A percentile compares a stretch with the other conserved stretches of the same genome.
These are phyloP conservation scores for Mormyrus iriodes DNA, from an alignment of 2,113 vertebrate species.

Conservation along the genomic window DNA sequence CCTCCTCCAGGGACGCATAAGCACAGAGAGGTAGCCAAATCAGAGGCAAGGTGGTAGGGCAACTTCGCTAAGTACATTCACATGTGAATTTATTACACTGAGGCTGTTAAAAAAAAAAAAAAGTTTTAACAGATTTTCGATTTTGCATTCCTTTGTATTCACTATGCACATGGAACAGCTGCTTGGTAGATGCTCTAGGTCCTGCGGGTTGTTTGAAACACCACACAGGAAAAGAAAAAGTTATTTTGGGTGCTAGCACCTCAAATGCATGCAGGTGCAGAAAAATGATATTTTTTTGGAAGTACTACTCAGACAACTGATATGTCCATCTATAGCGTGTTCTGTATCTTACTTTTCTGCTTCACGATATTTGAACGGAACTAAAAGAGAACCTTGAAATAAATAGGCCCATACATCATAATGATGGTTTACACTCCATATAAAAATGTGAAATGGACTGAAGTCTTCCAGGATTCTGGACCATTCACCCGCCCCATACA, in stretches of 20 bases:
- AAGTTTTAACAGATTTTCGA: neutral
- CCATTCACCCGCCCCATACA: neutral
- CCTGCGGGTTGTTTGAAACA: neutral
- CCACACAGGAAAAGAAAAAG: neutral
- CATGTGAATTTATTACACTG: slow-evolving; percentile 15
- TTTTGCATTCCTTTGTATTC: neutral
- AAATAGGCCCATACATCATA: neutral
- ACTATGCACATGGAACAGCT: neutral
- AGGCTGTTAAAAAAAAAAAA: neutral
- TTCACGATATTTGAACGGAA: neutral
- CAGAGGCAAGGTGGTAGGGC: neutral
- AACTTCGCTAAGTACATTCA: slow-evolving; percentile 6
- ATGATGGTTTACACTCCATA: neutral
- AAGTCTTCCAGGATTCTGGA: neutral
- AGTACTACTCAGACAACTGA: neutral
- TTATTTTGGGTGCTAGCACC: neutral
- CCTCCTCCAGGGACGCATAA: neutral
- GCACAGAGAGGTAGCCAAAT: neutral
- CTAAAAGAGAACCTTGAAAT: neutral
- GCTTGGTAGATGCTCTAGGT: neutral
- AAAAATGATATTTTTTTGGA: neutral
- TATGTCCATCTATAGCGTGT: neutral
- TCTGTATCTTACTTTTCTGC: neutral
- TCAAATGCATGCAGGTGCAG: neutral
- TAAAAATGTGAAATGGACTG: neutral